Conservation (phyloP, 2,888 invertebrate species). For the Drosophila testacea region DNA sequence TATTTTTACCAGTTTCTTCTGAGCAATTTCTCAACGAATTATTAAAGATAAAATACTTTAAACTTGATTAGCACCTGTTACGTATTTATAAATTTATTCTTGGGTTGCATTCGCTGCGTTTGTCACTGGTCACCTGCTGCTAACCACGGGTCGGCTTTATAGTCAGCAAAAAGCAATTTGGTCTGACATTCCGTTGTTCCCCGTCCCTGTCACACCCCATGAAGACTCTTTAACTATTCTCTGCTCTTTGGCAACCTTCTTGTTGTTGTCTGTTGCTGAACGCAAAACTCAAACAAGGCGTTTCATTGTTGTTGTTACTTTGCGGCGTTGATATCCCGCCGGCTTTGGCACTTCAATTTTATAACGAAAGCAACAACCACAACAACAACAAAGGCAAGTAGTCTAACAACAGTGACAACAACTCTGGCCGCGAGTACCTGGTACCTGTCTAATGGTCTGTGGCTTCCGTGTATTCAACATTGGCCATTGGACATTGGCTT, state of each 20-base stretch:
- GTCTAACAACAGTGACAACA: constrained; percentile 18
- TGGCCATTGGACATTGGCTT: constrained; percentile 30
- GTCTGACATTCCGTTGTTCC: constrained; percentile 37
- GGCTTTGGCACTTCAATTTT: constrained; percentile 78
- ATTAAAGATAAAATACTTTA: background rate
- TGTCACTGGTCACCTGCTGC: constrained; percentile 46
- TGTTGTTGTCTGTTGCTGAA: constrained; percentile 46
- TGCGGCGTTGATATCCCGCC: constrained; percentile 72
- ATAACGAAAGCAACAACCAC: constrained; percentile 50
- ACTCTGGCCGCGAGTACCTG: constrained; percentile 44
- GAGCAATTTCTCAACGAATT: too few species aligned
- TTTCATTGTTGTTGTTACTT: constrained; percentile 43
- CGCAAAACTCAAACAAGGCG: constrained; percentile 57
- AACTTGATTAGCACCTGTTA: background rate
- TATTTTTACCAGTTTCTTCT: background rate
- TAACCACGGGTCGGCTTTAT: constrained; percentile 47
- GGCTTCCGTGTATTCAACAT: constrained; percentile 1
- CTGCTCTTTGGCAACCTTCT: constrained; percentile 38
- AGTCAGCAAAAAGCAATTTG: constrained; percentile 75
- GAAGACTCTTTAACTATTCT: background rate
- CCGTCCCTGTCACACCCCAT: background rate
- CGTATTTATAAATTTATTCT: constrained; percentile 11
- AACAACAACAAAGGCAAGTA: constrained; percentile 21
- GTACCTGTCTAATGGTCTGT: constrained; percentile 72
- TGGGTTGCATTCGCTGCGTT: constrained; percentile 24